A percentile compares a stretch with the other conserved stretches of the same genome.
Conservation (phyloP, 2,113 vertebrate genomes). For the Panthera uncia region DNA sequence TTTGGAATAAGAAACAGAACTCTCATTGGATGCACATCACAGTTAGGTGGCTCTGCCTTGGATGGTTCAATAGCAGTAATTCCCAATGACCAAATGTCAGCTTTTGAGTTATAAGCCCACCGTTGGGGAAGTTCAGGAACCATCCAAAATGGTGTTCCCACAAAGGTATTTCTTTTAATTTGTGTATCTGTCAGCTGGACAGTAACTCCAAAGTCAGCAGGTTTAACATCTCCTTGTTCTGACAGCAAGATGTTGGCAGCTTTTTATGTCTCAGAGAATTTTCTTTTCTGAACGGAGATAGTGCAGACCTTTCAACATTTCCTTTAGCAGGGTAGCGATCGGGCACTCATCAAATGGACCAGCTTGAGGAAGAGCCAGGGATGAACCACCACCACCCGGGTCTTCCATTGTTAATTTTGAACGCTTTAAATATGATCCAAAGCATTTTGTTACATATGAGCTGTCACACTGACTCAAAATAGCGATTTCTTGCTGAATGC, state of each 20-base stretch:
- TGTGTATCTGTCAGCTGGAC: constrained; percentile 95
- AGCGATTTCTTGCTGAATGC: constrained; percentile 97
- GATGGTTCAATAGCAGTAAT: constrained; percentile 95
- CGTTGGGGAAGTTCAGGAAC: constrained; percentile 96
- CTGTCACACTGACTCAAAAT: constrained; percentile 96
- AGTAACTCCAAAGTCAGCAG: constrained; percentile 96
- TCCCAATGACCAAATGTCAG: constrained; percentile 95
- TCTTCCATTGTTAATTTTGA: background rate
- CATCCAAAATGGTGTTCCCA: constrained; percentile 95
- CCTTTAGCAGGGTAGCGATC: constrained; percentile 93
- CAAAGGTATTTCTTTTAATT: constrained; percentile 95
- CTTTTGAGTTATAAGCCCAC: constrained; percentile 95
- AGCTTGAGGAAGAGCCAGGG: constrained; percentile 82
- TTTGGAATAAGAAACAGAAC: constrained; percentile 96
- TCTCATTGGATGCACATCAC: constrained; percentile 94
- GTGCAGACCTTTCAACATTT: constrained; percentile 93
- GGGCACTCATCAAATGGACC: constrained; percentile 93
- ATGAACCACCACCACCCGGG: background rate
- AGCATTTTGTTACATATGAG: constrained; percentile 95
- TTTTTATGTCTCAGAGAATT: constrained; percentile 95
- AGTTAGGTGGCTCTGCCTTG: constrained; percentile 95
- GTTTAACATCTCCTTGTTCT: constrained; percentile 94
- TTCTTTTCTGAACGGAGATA: constrained; percentile 94
- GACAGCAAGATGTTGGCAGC: constrained; percentile 93
- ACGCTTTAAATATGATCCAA: constrained; percentile 93